phyloP scores from a whole-genome alignment of 2,797 vertebrate species.

The Alcedo atthis region DNA sequence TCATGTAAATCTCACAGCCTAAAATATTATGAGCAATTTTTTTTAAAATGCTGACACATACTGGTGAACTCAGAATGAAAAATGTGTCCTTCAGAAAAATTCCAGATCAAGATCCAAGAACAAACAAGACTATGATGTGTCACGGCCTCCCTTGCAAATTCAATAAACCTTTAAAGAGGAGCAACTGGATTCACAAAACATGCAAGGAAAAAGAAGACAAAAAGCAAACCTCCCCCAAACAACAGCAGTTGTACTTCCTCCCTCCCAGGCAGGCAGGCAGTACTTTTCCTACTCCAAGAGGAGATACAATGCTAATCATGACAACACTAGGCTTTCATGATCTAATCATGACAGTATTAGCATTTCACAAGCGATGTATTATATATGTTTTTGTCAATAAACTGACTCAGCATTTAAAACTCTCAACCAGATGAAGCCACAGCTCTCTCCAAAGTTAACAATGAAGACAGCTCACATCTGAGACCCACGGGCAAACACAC shows the following conservation, averaged over 20 bases:
- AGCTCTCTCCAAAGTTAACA: slow-evolving; percentile 40
- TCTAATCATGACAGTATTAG: slow-evolving; percentile 68
- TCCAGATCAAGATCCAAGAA: slow-evolving; percentile 67
- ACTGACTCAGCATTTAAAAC: slow-evolving; percentile 56
- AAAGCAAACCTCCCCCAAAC: neutral
- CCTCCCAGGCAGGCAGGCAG: slow-evolving; percentile 14
- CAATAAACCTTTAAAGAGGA: slow-evolving; percentile 64
- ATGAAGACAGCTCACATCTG: slow-evolving; percentile 35
- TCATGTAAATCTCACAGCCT: slow-evolving; percentile 53
- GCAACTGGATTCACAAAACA: slow-evolving; percentile 44
- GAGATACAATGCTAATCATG: slow-evolving; percentile 18
- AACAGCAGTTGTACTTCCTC: neutral
- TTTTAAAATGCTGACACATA: slow-evolving; percentile 76
- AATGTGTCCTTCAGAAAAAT: slow-evolving; percentile 74
- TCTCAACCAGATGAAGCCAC: slow-evolving; percentile 32
- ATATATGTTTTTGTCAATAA: slow-evolving; percentile 51
- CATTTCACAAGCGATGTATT: slow-evolving; percentile 49
- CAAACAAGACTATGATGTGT: slow-evolving; percentile 63
- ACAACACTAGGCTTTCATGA: slow-evolving; percentile 40
- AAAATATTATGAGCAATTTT: slow-evolving; percentile 66
- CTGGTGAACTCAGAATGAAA: slow-evolving; percentile 74
- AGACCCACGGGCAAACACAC: slow-evolving; percentile 13
- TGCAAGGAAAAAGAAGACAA: slow-evolving; percentile 13
- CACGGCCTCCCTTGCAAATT: slow-evolving; percentile 56
- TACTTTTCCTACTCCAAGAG: slow-evolving; percentile 51